These are phyloP conservation scores for Lepidocyrtinus sp. DNA, from an alignment of 2,888 invertebrate genomes.

Conservation along the genomic window DNA sequence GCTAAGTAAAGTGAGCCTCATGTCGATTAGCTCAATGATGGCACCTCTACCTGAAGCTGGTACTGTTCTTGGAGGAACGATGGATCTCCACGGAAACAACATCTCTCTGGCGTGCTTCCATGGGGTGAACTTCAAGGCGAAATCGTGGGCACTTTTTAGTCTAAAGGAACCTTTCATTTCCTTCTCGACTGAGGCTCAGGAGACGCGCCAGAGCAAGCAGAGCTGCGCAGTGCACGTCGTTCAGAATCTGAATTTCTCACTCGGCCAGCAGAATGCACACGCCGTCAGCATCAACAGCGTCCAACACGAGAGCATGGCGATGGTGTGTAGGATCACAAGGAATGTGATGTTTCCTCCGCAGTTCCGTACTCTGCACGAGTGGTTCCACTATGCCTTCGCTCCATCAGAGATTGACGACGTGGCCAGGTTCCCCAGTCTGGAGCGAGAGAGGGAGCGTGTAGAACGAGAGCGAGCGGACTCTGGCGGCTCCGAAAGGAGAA, in stretches of 20 bases:
- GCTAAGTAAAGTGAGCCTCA: constrained; percentile 84
- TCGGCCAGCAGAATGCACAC: constrained; percentile 80
- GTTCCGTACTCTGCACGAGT: constrained; percentile 93
- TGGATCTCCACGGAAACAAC: constrained; percentile 89
- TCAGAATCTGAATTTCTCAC: constrained; percentile 90
- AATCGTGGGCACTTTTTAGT: constrained; percentile 96
- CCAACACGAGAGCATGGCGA: constrained; percentile 92
- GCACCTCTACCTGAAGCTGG: constrained; percentile 76
- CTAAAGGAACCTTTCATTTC: constrained; percentile 93
- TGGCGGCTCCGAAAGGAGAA: constrained; percentile 72
- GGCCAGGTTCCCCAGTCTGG: constrained; percentile 88
- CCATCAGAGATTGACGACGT: constrained; percentile 92
- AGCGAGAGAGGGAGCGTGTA: constrained; percentile 78
- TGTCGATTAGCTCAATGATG: constrained; percentile 78
- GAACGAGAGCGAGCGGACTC: constrained; percentile 73
- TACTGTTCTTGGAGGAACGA: constrained; percentile 88
- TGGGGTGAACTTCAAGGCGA: constrained; percentile 95
- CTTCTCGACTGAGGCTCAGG: constrained; percentile 94
- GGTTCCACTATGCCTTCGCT: constrained; percentile 97
- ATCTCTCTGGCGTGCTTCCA: constrained; percentile 97
- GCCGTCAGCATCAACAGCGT: constrained; percentile 75
- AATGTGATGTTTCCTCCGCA: constrained; percentile 96
- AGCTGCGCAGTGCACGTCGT: constrained; percentile 82
- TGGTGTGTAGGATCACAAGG: constrained; percentile 92
- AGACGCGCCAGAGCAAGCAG: constrained; percentile 78